Evolutionary conservation across 2,888 invertebrate species (phyloP), one percentile per base, ranked within the genome.

Genomic region (Antheraea yamamai): DNA sequence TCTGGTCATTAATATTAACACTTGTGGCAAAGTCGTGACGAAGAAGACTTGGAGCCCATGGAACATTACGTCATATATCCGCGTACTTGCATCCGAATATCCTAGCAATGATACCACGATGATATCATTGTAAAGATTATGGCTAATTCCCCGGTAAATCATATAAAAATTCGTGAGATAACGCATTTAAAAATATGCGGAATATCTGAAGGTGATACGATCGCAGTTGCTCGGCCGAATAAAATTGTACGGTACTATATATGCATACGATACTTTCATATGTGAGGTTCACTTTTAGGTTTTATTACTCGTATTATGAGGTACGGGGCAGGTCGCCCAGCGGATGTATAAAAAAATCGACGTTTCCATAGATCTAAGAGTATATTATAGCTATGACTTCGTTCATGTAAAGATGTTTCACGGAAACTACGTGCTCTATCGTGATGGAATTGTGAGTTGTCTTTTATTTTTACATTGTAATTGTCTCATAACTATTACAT

Each of bases 91-190:
- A 82, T 79, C 76, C 70, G 75, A 78, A 78, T 76, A 83, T 83
- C 82, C 81, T 81, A 78, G 74, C 70, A 73, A 80, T 84, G 83
- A 83, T 81, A 79, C 80, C 79, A 79, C 76, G 79, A 81, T 82
- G 84, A 83, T 80, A 78, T 84, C 81, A 74, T 70, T 75, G 80
- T 58, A 64, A 71, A 52, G 74, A 81, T 80, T 78, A 79, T 76
- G 75, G 73, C 39, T 30, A 74, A 78, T 76, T 76, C 74, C 78
- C 75, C 75, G 55, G 52, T 66, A 70, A 70, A 55, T 76, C 30
- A 68, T 61, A 26, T 23, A 72, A 39, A 26, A 66, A n/a, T 30
- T 66, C 16, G 64, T 66, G 64, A 66, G 64, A 30, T 66, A 66
- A 16, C 16, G 20, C 30, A 66, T 66, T 30, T 30, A 30, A 30